A percentile compares a stretch with the other conserved stretches of the same genome.
These are phyloP conservation scores for Formica aserva DNA, from an alignment of 2,888 invertebrate genomes.

Conservation along the genomic window DNA sequence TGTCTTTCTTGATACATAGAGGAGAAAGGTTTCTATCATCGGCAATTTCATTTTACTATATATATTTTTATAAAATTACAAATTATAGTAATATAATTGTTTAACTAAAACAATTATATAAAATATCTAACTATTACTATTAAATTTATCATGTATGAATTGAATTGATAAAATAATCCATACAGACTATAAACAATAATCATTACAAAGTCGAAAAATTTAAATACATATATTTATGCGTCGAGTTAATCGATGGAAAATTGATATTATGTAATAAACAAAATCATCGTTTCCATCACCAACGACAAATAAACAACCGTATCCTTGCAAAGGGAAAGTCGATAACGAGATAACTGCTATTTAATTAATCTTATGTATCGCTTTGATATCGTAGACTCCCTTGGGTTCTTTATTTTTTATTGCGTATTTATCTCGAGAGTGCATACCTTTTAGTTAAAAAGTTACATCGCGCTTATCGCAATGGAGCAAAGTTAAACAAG, in stretches of 20 bases:
- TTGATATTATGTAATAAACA: not conserved
- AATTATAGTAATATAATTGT: too few species aligned
- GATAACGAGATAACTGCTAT: not conserved
- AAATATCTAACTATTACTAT: not conserved
- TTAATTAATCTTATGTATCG: not conserved
- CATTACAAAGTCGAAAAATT: not conserved
- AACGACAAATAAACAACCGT: not conserved
- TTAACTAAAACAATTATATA: not conserved
- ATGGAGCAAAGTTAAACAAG: conserved; percentile 28
- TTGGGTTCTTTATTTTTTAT: not conserved
- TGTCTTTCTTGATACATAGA: conserved; percentile 7
- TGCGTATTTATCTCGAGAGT: not conserved
- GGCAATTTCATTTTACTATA: not conserved
- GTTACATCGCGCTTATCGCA: not conserved
- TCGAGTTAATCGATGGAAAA: not conserved
- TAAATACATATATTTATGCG: too few species aligned
- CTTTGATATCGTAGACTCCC: not conserved
- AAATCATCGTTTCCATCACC: not conserved
- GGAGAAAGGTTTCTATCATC: not conserved
- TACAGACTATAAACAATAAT: not conserved
- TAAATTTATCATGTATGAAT: not conserved
- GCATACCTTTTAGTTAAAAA: not conserved
- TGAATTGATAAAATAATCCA: conserved; percentile 5
- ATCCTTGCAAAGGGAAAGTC: not conserved
- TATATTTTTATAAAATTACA: too few species aligned